These are phyloP conservation scores for Tretioscincus oriximinensis DNA, from an alignment of 2,113 vertebrate genomes.

Conservation along the genomic window DNA sequence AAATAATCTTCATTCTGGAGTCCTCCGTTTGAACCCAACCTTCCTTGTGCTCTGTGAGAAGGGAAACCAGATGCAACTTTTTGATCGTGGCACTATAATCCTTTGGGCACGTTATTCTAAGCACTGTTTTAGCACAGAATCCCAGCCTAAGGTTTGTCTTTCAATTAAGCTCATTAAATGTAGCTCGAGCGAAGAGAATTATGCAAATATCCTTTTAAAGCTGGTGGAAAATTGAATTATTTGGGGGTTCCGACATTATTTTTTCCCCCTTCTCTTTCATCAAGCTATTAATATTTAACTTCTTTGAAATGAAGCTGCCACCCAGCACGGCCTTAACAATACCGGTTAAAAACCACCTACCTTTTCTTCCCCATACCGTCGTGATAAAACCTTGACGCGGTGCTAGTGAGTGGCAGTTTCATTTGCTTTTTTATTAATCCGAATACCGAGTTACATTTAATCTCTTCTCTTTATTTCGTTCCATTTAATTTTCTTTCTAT, in stretches of 20 bases:
- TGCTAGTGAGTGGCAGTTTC: slow-evolving; percentile 51
- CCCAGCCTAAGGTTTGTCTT: not conserved
- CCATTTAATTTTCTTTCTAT: slow-evolving; percentile 38
- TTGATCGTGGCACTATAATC: not conserved
- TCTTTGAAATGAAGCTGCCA: slow-evolving; percentile 73
- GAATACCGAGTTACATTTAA: slow-evolving; percentile 42
- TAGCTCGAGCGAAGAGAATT: slow-evolving; percentile 38
- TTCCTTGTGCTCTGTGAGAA: not conserved
- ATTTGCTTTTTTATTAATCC: slow-evolving; percentile 60
- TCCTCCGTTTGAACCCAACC: too few relatives aligned
- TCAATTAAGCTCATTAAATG: slow-evolving; percentile 19
- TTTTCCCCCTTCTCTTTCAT: slow-evolving; percentile 71
- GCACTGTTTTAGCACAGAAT: not conserved
- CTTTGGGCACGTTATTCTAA: not conserved
- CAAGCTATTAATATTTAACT: slow-evolving; percentile 76
- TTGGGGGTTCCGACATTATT: slow-evolving; percentile 67
- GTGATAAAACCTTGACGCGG: slow-evolving; percentile 51
- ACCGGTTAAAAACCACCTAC: slow-evolving; percentile 65
- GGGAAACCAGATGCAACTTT: not conserved
- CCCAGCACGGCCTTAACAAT: slow-evolving; percentile 66
- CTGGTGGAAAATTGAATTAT: slow-evolving; percentile 66
- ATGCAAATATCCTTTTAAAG: slow-evolving; percentile 60
- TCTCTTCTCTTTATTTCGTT: slow-evolving; percentile 43
- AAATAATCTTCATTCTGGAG: not conserved
- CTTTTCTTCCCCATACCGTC: slow-evolving; percentile 64